A percentile compares a stretch with the other conserved stretches of the same genome.
Conservation (phyloP, 2,888 invertebrate genomes). For the Drosophila prostipennis region DNA sequence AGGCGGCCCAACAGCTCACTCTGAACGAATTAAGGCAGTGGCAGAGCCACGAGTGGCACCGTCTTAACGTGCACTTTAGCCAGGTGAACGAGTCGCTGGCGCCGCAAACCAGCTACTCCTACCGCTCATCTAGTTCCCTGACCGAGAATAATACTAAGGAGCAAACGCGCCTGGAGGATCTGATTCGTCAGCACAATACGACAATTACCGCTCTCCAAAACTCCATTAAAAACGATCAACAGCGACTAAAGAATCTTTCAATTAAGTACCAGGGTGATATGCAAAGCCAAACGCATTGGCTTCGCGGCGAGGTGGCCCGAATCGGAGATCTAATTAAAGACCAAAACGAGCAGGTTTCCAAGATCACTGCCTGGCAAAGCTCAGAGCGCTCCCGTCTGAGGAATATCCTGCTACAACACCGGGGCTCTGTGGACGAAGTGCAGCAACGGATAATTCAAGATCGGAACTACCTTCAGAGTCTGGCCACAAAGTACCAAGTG, state of each 20-base stretch:
- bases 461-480: constrained; percentile 73
- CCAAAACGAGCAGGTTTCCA: too few relatives aligned
- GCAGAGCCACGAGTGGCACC: constrained; percentile 80
- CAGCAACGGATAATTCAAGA: constrained; percentile 78
- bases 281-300: too few relatives aligned
- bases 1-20: constrained; percentile 70
- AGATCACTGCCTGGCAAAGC: too few relatives aligned
- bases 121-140: constrained; percentile 56
- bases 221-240: too few relatives aligned
- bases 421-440: constrained; percentile 79
- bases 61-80: constrained; percentile 75
- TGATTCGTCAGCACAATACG: constrained; percentile 81
- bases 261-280: too few relatives aligned
- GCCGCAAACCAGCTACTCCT: constrained; percentile 32
- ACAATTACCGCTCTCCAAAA: too few relatives aligned
- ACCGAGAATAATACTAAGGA: constrained; percentile 68
- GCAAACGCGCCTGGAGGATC: constrained; percentile 74
- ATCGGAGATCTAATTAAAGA: too few relatives aligned
- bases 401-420: constrained; percentile 77
- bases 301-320: too few relatives aligned
- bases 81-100: constrained; percentile 75
- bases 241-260: too few relatives aligned
- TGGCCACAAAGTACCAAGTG: constrained; percentile 81
- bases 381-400: constrained; percentile 81
- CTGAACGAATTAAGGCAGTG: constrained; percentile 78